Evolutionary conservation across 1,140 invertebrate species (phyloP).

Genomic region (Pectinophora gossypiella): DNA sequence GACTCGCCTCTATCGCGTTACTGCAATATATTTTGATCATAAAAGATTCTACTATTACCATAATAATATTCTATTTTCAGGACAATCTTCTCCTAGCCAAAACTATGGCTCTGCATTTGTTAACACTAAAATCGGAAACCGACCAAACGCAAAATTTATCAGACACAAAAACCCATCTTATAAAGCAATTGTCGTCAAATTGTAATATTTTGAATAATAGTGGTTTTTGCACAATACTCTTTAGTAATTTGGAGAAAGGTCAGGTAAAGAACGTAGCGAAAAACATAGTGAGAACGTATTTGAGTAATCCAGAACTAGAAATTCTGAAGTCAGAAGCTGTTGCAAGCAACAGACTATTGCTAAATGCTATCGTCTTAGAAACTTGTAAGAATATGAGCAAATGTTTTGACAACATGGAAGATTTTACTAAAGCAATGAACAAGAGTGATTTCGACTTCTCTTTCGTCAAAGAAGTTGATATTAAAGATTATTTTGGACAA

Average conservation of each 20-base stretch:
- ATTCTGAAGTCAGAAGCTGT: slow-evolving; percentile 31
- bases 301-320: slow-evolving; percentile 21
- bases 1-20: no score
- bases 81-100: slow-evolving; percentile 47
- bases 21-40: no score
- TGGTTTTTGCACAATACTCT: slow-evolving; percentile 37
- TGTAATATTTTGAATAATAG: slow-evolving; percentile 12
- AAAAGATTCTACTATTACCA: no score
- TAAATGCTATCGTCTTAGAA: slow-evolving; percentile 43
- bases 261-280: slow-evolving; percentile 50
- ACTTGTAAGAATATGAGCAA: slow-evolving; percentile 37
- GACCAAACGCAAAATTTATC: slow-evolving; percentile 13
- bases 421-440: slow-evolving; percentile 41
- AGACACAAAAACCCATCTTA: slow-evolving; percentile 37
- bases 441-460: slow-evolving; percentile 42
- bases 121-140: slow-evolving; percentile 21
- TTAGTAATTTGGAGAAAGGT: slow-evolving; percentile 37
- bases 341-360: slow-evolving; percentile 35
- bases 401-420: slow-evolving; percentile 38
- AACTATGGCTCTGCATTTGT: slow-evolving; percentile 34
- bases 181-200: slow-evolving; percentile 36
- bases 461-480: slow-evolving; percentile 36
- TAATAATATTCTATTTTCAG: slow-evolving; percentile 31
- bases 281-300: slow-evolving; percentile 35
- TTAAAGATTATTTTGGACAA: slow-evolving; percentile 35